Evolutionary conservation across 2,797 vertebrate genomes (phyloP).

Genomic region (Acrossocheilus wenchowensis): DNA sequence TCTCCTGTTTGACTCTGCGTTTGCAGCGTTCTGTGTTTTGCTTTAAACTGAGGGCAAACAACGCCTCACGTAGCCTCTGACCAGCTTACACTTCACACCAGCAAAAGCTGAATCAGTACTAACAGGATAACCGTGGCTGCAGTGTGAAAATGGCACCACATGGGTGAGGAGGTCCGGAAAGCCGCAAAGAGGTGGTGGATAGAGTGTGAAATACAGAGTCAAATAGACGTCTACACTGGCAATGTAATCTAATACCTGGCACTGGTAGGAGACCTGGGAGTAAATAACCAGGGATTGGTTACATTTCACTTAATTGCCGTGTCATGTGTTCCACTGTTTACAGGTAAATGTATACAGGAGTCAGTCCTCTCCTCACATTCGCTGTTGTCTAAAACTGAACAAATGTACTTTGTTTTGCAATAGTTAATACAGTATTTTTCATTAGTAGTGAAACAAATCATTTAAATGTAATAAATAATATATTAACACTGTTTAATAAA

Average conservation of each 20-base stretch:
- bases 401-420: not conserved
- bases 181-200: constrained; percentile 38
- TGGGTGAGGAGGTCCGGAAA: constrained; percentile 45
- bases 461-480: not conserved
- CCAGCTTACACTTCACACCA: constrained; percentile 26
- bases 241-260: constrained; percentile 36
- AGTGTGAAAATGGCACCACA: constrained; percentile 37
- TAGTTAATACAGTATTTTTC: not conserved
- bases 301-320: constrained; percentile 48
- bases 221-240: constrained; percentile 18
- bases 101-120: constrained; percentile 30
- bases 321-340: constrained; percentile 46
- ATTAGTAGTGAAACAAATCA: not conserved
- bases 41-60: constrained; percentile 31
- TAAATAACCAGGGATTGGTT: constrained; percentile 50
- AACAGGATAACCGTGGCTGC: constrained; percentile 44
- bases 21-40: constrained; percentile 31
- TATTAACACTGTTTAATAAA: not conserved
- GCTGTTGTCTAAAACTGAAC: not conserved
- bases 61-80: not conserved
- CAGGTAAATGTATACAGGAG: constrained; percentile 40
- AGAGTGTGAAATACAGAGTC: constrained; percentile 27
- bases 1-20: constrained; percentile 43
- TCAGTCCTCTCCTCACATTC: constrained; percentile 1
- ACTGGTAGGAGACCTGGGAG: constrained; percentile 43